Percentiles rank a stretch among this genome's conserved stretches.
Conservation (phyloP, 35 echinoderm and acorn worm species). For the Ophiothrix spiculata region DNA sequence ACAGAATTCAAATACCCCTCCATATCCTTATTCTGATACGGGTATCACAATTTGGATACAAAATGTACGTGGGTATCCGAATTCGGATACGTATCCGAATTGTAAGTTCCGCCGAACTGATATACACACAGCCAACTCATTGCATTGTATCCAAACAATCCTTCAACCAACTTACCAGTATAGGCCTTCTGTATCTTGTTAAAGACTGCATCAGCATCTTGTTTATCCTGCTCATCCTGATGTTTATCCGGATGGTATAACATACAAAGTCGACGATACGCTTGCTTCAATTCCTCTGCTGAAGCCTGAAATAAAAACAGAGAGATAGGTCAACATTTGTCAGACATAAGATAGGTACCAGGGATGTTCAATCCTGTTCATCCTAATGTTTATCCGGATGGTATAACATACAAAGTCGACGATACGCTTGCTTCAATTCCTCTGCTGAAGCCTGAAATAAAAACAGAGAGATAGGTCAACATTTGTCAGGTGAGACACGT, state of each 20-base stretch:
- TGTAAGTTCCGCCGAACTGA: too few species aligned
- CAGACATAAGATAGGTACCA: not conserved
- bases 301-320: slow-evolving; percentile 55
- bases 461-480: not conserved
- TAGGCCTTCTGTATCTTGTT: slow-evolving; percentile 94
- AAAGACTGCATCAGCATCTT: slow-evolving; percentile 71
- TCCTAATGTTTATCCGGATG: slow-evolving; percentile 89
- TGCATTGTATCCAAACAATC: too few species aligned
- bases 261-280: slow-evolving; percentile 88
- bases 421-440: slow-evolving; percentile 82
- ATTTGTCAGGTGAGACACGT: too few species aligned
- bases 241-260: slow-evolving; percentile 98
- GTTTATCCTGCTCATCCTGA: slow-evolving; percentile 53
- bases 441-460: slow-evolving; percentile 62
- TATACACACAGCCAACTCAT: not conserved
- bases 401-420: slow-evolving; percentile 90
- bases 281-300: slow-evolving; percentile 79
- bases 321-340: not conserved
- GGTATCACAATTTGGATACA: too few species aligned
- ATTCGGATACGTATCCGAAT: too few species aligned
- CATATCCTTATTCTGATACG: too few species aligned
- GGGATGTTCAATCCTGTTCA: slow-evolving; percentile 20
- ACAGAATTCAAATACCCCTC: too few species aligned
- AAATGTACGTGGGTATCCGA: too few species aligned
- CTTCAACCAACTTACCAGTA: slow-evolving; percentile 65